Evolutionary conservation across 2,888 invertebrate genomes (phyloP).

Genomic region (Spisula subtruncata): DNA sequence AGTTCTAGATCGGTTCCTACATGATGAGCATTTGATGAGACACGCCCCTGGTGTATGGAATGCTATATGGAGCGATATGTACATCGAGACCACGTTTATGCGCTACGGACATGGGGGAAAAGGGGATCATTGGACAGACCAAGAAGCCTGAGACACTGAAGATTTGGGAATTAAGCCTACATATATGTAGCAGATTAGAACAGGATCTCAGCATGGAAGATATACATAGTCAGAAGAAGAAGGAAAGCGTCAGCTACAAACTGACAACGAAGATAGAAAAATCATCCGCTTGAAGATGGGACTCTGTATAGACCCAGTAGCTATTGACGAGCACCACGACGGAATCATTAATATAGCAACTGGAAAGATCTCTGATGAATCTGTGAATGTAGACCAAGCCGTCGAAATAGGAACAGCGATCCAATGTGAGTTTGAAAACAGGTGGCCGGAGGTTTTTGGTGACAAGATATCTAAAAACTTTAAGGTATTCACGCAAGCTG

Average conservation of each 20-base stretch:
- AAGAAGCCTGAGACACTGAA: conserved; percentile 69
- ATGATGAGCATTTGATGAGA: background rate
- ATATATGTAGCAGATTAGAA: conserved; percentile 53
- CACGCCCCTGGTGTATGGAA: conserved; percentile 71
- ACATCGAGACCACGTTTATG: conserved; percentile 78
- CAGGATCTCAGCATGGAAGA: conserved; percentile 56
- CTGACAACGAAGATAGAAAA: conserved; percentile 40
- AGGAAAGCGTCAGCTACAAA: conserved; percentile 20
- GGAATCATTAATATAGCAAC: conserved; percentile 43
- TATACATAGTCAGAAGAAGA: conserved; percentile 16
- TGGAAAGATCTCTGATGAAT: conserved; percentile 53
- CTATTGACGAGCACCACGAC: conserved; percentile 35
- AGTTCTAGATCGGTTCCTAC: background rate
- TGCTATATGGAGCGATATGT: conserved; percentile 76
- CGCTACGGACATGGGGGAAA: conserved; percentile 74
- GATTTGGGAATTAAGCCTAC: conserved; percentile 72
- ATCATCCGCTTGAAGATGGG: conserved; percentile 43
- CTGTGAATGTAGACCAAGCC: conserved; percentile 53
- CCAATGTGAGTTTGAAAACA: conserved; percentile 41
- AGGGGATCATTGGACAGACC: conserved; percentile 74
- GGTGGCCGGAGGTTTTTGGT: conserved; percentile 38
- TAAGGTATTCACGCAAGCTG: conserved; percentile 2
- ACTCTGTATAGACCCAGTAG: conserved; percentile 38
- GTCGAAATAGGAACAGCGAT: conserved; percentile 37
- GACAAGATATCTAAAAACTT: background rate